phyloP scores from a whole-genome alignment of 2,888 invertebrate genomes.

The Andricus quercusramuli region DNA sequence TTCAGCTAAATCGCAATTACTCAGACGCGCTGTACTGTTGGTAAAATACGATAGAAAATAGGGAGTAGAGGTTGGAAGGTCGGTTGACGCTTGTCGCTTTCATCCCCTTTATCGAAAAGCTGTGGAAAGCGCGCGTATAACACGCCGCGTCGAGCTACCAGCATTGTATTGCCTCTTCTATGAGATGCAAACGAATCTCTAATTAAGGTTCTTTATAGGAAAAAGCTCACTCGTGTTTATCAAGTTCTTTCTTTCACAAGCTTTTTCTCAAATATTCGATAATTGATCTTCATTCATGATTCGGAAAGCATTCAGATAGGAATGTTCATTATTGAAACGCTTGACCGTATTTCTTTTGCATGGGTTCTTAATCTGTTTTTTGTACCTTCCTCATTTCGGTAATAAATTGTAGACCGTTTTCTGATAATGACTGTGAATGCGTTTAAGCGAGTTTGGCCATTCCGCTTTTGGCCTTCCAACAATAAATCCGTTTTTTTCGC shows the following conservation, averaged over 20 bases:
- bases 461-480: neutral
- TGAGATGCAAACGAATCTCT: constrained; percentile 11
- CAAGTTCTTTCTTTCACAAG: neutral
- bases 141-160: neutral
- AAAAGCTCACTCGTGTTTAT: neutral
- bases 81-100: constrained; percentile 37
- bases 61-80: constrained; percentile 13
- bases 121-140: constrained; percentile 8
- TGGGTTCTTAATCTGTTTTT: too few species aligned
- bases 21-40: constrained; percentile 58
- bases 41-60: constrained; percentile 39
- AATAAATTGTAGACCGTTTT: too few species aligned
- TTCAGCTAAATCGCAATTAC: constrained; percentile 72
- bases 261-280: neutral
- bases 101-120: constrained; percentile 30
- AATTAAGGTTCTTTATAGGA: constrained; percentile 8
- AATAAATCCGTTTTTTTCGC: neutral
- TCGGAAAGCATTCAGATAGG: neutral
- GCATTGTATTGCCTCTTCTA: constrained; percentile 20
- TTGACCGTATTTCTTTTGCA: too few species aligned
- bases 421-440: too few species aligned
- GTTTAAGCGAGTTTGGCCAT: too few species aligned
- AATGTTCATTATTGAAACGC: neutral
- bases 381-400: too few species aligned
- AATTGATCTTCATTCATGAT: neutral